Evolutionary conservation across 2,888 invertebrate genomes (phyloP), one percentile per base, ranked within the genome.

Genomic region (Polyommatus icarus): DNA sequence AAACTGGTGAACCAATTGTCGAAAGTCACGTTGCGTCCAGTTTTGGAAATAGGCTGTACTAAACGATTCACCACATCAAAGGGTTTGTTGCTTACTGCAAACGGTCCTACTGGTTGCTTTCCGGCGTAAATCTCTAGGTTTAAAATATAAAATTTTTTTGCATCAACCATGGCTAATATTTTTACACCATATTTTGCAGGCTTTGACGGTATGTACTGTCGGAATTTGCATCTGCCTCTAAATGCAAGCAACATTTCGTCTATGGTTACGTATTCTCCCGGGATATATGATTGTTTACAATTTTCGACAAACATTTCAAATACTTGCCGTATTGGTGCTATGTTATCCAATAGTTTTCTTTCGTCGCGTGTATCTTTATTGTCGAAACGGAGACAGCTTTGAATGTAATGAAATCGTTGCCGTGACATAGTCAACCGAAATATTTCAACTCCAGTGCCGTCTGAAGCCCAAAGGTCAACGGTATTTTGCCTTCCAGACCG

Each of bases 211-310:
- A 54, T 54, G 18, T 54, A 18, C 54, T 54, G 54, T 54, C 54
- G 18, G 12, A 73, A 73, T 20, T 0, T 2, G 50, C 24, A 75
- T 24, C 54, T 46, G 2, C 75, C 75, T 75, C 10, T 50, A 10
- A 75, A 75, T 1, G 75, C 46, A 4, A 75, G 6, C 3, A 75
- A 8, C 77, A 36, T 57, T 57, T 80, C 79, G 73, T 80, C 79
- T 29, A 80, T 76, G 24, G 80, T 80, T 20, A 78, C 54, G 57
- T 76, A 59, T 40, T 79, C 78, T 36, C 36, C 36, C 36, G 36
- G 36, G 36, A 36, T 36, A 36, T 36, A 36, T 36, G 36, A 36
- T 36, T 36, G 36, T 36, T 36, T 36, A 36, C 36, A 36, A 36
- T 36, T 36, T 36, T 36, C 36, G 36, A 6, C 6, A 36, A 36